Conservation (phyloP, 2,888 invertebrate species). For the Oscheius sp. region DNA sequence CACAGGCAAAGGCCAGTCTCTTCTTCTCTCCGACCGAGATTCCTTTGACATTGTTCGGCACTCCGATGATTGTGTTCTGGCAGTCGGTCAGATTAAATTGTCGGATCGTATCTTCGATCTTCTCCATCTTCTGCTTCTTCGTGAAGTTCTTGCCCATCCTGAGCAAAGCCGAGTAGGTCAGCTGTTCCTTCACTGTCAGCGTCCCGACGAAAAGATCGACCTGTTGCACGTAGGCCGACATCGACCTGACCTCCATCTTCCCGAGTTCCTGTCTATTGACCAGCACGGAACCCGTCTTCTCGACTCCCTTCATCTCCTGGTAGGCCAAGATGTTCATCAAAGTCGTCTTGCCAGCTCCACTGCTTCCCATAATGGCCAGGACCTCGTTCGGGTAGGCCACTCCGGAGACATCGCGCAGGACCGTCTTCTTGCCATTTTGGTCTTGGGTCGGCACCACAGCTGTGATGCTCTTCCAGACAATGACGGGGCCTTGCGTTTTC, state of each 20-base stretch:
- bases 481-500: slow-evolving; percentile 32
- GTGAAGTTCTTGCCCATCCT: slow-evolving; percentile 51
- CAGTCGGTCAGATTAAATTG: slow-evolving; percentile 66
- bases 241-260: slow-evolving; percentile 76
- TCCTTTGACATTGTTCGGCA: slow-evolving; percentile 78
- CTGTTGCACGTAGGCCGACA: slow-evolving; percentile 90
- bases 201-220: slow-evolving; percentile 88
- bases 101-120: slow-evolving; percentile 51
- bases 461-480: slow-evolving; percentile 50
- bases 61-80: slow-evolving; percentile 58
- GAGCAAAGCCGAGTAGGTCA: slow-evolving; percentile 81
- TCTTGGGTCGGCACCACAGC: slow-evolving; percentile 48
- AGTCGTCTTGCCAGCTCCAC: slow-evolving; percentile 91
- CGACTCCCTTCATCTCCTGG: slow-evolving; percentile 75
- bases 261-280: slow-evolving; percentile 60
- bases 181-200: slow-evolving; percentile 87
- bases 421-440: slow-evolving; percentile 7
- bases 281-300: slow-evolving; percentile 56
- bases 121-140: slow-evolving; percentile 39
- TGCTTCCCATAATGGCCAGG: slow-evolving; percentile 74
- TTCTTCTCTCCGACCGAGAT: slow-evolving; percentile 94
- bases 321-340: slow-evolving; percentile 86
- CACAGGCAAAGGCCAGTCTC: slow-evolving; percentile 89
- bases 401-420: slow-evolving; percentile 55
- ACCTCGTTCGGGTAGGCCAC: slow-evolving; percentile 62